Base-by-base conservation (phyloP, 2,797 vertebrate species). In the Pterois miles region DNA sequence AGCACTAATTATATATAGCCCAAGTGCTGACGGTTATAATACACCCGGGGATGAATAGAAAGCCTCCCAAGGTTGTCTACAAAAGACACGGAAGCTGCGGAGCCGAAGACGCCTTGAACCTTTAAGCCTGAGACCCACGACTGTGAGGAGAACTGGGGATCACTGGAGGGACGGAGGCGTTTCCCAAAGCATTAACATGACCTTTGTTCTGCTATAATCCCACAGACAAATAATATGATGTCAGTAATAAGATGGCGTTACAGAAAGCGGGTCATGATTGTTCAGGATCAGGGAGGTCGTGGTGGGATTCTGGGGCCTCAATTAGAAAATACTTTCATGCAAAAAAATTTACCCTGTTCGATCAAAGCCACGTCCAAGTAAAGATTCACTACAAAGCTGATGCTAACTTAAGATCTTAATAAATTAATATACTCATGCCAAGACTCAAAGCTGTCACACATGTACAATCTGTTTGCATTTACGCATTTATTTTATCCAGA, bases 1-100 rank as follows among this genome's bases (percentile, higher is more conserved):
- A 7, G 50, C 88, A 83, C 90, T 94, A 95, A 95, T 94, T 93
- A 86, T 91, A 91, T 82, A 60, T 73, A 52, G 76, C 71, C 84
- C 18, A 57, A 78, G 86, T 86, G 88, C 88, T 90, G 91, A 93
- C 23, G 74, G 90, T 81, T 84, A 87, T 78, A 83, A 88, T n/a
- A 64, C 86, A 86, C 57, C 87, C 76, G 2, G 10, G 33, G 50
- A 79, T 65, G 71, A 68, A 76, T 38, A 31, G 73, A 83, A 81
- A 85, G 80, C 80, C 71, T 80, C 86, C 84, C 65, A 74, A 85
- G 80, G 84, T 82, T 70, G 59, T 69, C 57, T 23, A 88, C 74
- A 89, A 92, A 90, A 83, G 91, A 80, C 69, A 22, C 75, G 65
- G 86, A 88, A 84, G 85, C 88, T 2, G 65, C 43, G 2, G 76